phyloP scores from a whole-genome alignment of 2,888 invertebrate genomes.

The Tiliacea aurago region DNA sequence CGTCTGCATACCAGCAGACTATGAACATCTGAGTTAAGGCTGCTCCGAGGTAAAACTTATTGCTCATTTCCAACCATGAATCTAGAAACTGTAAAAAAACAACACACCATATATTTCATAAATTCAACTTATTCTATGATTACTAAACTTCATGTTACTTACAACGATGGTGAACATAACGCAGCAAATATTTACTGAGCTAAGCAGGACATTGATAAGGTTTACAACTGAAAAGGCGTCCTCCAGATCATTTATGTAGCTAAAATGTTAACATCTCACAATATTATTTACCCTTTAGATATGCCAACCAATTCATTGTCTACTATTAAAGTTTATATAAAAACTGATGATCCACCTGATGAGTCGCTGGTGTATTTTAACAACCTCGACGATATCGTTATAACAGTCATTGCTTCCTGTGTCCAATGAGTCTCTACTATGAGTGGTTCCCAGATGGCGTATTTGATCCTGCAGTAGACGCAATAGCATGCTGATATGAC shows the following conservation, averaged over 20 bases:
- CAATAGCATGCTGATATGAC: slow-evolving; percentile 83
- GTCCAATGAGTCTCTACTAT: slow-evolving; percentile 10
- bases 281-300: not conserved
- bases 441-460: slow-evolving; percentile 68
- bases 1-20: slow-evolving; percentile 85
- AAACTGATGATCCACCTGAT: slow-evolving; percentile 67
- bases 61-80: slow-evolving; percentile 82
- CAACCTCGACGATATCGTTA: slow-evolving; percentile 74
- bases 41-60: slow-evolving; percentile 82
- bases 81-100: slow-evolving; percentile 77
- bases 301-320: not conserved
- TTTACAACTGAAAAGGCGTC: slow-evolving; percentile 81
- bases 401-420: slow-evolving; percentile 69
- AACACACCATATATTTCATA: not conserved
- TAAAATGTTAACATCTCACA: slow-evolving; percentile 51
- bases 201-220: slow-evolving; percentile 81
- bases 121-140: not conserved
- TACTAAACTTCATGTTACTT: slow-evolving; percentile 63
- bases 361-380: slow-evolving; percentile 81
- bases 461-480: slow-evolving; percentile 80
- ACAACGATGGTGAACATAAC: slow-evolving; percentile 83
- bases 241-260: slow-evolving; percentile 81
- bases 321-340: not conserved
- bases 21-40: slow-evolving; percentile 83
- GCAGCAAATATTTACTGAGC: slow-evolving; percentile 84